Base-by-base conservation (phyloP, 1,140 invertebrate species). In the Xylocopa sonorina region DNA sequence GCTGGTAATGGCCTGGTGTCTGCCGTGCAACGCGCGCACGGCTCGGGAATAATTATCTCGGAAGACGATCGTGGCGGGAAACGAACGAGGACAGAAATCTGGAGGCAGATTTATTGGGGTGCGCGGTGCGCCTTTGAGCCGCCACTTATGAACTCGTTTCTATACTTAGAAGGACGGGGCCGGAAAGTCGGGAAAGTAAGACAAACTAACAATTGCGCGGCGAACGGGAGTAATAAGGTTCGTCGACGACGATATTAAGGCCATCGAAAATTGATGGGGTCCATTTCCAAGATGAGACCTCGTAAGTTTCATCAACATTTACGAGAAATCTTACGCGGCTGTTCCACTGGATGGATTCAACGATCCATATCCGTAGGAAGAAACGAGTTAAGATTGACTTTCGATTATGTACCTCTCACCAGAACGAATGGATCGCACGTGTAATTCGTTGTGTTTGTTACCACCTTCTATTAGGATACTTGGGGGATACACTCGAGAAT, bases 81-180 rank as follows among this genome's bases (percentile, higher is more conserved):
- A 76, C 50, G 71, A 69, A 69, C 68, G 72, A 46, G 66, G 60
- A 77, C 51, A 48, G 71, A 64, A 38, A 66, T 69, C 63, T 60
- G 73, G 51, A 29, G 21, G 67, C 32, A 60, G 73, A 63, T 64
- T 64, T 78, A 75, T 63, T 38, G 43, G 66, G 24, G 43, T 32
- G 41, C 38, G 58, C 50, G 72, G 41, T 21, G 51, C 50, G 29
- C 27, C 43, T 68, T 67, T 58, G 46, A 38, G 66, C 53, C 60
- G 73, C 53, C 72, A 72, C 77, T 84, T 76, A 72, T 72, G 78
- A 84, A 84, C 82, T 85, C 74, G 75, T 85, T 85, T 85, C 84
- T 85, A 85, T 85, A 85, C 74, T 85, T 85, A 85, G 84, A 78
- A 16, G n/a, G 55, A 74, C 24, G 60, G 16, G 63, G 34, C 27